phyloP scores from a whole-genome alignment of 2,113 vertebrate genomes.

The Malurus cyaneus region DNA sequence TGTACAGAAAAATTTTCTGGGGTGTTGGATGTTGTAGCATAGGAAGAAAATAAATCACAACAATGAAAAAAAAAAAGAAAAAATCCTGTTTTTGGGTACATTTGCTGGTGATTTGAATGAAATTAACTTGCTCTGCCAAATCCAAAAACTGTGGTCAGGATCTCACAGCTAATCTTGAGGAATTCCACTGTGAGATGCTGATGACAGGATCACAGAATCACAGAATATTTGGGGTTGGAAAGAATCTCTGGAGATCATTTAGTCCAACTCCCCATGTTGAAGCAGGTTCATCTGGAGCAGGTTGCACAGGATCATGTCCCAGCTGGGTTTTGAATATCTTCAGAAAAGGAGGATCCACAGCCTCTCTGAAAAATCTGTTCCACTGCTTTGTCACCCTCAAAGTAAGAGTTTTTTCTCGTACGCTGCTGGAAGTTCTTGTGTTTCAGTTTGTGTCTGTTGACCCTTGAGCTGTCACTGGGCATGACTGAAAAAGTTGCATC shows the following conservation, averaged over 20 bases:
- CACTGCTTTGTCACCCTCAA: too few species aligned
- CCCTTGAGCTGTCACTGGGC: too few species aligned
- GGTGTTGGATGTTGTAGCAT: background rate
- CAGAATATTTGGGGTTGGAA: background rate
- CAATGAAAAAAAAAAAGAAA: background rate
- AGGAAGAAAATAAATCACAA: background rate
- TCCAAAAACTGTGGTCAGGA: background rate
- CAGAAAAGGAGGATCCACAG: too few species aligned
- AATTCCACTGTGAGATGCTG: background rate
- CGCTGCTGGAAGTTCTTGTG: too few species aligned
- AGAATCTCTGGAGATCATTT: too few species aligned
- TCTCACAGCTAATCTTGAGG: background rate
- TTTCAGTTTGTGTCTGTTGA: too few species aligned
- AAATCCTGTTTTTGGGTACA: background rate
- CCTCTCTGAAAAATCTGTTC: too few species aligned
- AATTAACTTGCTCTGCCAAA: background rate
- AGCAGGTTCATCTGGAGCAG: background rate
- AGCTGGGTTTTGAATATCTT: background rate
- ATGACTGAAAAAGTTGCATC: too few species aligned
- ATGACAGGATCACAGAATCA: background rate
- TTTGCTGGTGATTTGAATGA: background rate
- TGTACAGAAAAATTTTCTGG: background rate
- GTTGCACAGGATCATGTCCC: background rate
- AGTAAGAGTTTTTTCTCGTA: too few species aligned
- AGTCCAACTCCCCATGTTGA: accelerated